Percentiles rank a stretch among this genome's conserved stretches.
phyloP scores from a whole-genome alignment of 2,888 invertebrate genomes.

The Caradrina kadenii region DNA sequence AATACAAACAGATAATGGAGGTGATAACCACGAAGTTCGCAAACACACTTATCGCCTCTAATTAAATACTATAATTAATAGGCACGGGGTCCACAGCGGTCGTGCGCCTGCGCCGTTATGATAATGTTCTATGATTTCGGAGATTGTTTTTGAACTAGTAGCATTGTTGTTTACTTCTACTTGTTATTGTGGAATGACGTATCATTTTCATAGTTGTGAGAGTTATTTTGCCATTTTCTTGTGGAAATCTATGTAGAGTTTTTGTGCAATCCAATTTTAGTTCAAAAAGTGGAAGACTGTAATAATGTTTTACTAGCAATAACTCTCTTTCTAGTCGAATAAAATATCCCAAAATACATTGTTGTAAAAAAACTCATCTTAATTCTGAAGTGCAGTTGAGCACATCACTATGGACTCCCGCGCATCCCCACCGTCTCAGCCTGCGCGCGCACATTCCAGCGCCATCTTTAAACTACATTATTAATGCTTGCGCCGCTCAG shows the following conservation, averaged over 20 bases:
- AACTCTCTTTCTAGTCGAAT: background rate
- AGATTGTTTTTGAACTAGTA: conserved; percentile 32
- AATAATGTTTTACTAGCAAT: background rate
- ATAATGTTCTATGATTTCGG: conserved; percentile 47
- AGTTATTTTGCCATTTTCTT: conserved; percentile 3
- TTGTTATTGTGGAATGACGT: conserved; percentile 30
- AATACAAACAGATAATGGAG: conserved; percentile 68
- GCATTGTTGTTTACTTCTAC: conserved; percentile 18
- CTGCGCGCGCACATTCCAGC: conserved; percentile 84
- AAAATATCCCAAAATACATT: background rate
- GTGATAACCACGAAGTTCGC: conserved; percentile 70
- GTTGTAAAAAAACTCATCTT: conserved; percentile 1
- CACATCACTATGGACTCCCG: conserved; percentile 63
- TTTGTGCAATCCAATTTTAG: background rate
- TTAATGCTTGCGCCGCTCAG: conserved; percentile 85
- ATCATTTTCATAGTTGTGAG: conserved; percentile 15
- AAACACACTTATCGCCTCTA: conserved; percentile 76
- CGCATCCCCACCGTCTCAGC: conserved; percentile 69
- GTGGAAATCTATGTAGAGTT: background rate
- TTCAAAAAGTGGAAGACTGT: background rate
- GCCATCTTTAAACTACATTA: conserved; percentile 90
- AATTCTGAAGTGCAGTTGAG: conserved; percentile 9
- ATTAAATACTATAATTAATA: conserved; percentile 77
- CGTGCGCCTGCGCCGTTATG: conserved; percentile 47
- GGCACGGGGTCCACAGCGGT: conserved; percentile 50